Evolutionary conservation across 2,888 invertebrate species (phyloP).

Genomic region (Phyllotreta striolata): DNA sequence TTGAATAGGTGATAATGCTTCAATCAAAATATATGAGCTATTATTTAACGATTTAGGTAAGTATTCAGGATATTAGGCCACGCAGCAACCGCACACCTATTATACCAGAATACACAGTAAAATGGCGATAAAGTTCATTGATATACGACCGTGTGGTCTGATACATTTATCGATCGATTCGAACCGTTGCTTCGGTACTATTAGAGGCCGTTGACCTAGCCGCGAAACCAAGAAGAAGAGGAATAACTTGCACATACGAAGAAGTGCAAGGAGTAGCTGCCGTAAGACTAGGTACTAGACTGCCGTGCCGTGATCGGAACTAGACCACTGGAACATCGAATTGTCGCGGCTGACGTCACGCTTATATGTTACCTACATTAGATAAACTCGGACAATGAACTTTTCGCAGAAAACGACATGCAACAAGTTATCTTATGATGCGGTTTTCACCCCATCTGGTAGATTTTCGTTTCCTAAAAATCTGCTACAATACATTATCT

Average conservation of each 20-base stretch:
- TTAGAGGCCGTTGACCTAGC: constrained; percentile 45
- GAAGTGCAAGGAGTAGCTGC: constrained; percentile 45
- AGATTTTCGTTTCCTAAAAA: constrained; percentile 5
- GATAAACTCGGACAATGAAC: constrained; percentile 39
- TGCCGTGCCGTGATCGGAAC: constrained; percentile 46
- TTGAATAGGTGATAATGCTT: too few relatives aligned
- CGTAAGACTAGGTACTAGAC: constrained; percentile 46
- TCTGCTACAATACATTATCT: too few relatives aligned
- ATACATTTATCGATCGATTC: too few relatives aligned
- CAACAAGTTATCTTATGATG: constrained; percentile 24
- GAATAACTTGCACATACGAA: constrained; percentile 43
- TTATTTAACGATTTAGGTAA: too few relatives aligned
- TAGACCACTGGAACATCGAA: constrained; percentile 62
- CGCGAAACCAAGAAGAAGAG: constrained; percentile 33
- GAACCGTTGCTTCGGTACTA: constrained; percentile 16
- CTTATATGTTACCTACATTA: constrained; percentile 56
- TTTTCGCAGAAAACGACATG: constrained; percentile 39
- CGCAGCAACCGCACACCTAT: too few relatives aligned
- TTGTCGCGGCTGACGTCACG: constrained; percentile 61
- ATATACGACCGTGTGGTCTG: constrained; percentile 3
- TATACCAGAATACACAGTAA: too few relatives aligned
- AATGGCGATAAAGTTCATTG: constrained; percentile 12
- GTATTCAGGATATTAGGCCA: too few relatives aligned
- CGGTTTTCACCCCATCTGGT: constrained; percentile 20
- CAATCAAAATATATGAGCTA: too few relatives aligned